A percentile compares a stretch with the other conserved stretches of the same genome.
These are phyloP conservation scores for Geodia barretti DNA, from an alignment of 37 sponge, comb jelly and placozoan species.

Conservation along the genomic window DNA sequence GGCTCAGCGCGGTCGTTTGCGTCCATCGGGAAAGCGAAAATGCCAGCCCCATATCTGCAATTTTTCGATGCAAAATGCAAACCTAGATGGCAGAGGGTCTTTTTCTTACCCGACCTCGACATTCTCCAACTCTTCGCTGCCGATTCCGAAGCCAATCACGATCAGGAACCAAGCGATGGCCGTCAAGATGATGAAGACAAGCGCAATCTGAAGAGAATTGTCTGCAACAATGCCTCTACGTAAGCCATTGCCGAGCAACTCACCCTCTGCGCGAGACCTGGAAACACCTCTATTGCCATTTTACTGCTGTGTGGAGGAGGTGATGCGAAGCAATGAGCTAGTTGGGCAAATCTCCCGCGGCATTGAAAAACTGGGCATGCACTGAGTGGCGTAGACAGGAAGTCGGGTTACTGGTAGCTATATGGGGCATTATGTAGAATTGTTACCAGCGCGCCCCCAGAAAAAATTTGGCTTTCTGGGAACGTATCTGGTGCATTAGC, in stretches of 20 bases:
- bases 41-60: too few relatives aligned
- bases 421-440: too few relatives aligned
- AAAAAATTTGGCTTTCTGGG: too few relatives aligned
- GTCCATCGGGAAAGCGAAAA: neutral
- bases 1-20: neutral
- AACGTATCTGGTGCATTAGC: too few relatives aligned
- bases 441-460: too few relatives aligned
- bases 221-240: neutral
- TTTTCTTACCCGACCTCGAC: neutral
- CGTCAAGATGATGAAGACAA: neutral
- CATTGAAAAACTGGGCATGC: too few relatives aligned
- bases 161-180: neutral
- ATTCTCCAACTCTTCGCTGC: neutral
- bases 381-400: too few relatives aligned
- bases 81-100: neutral
- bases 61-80: too few relatives aligned
- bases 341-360: too few relatives aligned
- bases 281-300: neutral
- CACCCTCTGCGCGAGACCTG: neutral
- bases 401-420: too few relatives aligned
- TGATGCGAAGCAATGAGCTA: too few relatives aligned
- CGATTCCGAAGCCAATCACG: neutral
- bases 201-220: neutral
- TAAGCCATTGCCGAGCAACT: too few relatives aligned
- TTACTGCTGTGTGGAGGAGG: neutral